Base-by-base conservation (phyloP, 2,797 vertebrate genomes). In the Tauraco hartlaubi region DNA sequence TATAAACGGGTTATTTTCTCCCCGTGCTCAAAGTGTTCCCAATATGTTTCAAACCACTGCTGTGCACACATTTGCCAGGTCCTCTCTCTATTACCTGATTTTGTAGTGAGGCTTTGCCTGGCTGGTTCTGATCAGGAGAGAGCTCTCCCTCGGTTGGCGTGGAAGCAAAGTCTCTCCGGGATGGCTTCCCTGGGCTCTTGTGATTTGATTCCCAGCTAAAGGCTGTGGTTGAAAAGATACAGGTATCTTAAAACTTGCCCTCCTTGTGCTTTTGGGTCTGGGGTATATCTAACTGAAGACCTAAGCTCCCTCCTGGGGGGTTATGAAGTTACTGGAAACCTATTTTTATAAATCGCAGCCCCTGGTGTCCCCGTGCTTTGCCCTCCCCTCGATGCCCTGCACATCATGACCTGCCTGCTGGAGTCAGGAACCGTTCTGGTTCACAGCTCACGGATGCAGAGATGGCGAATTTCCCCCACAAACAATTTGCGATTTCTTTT, bases 21-120 rank as follows among this genome's bases (percentile, higher is more conserved):
- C 26, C 64, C 0, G 1, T 21, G 6, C 85, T 81, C 77, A n/a
- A 48, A 85, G 37, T 0, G 0, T 7, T 54, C 25, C 9, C 39
- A 13, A 5, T 46, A 44, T 17, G 29, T 29, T 92, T 67, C 35
- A 48, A 29, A 35, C 54, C 80, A 8, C 63, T 14, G 43, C 73
- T 56, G 63, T 0, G n/a, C 44, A 76, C 73, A 13, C 33, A 12
- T 63, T 51, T 48, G 12, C 56, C 43, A 43, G 23, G 31, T 63
- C 35, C 16, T 46, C 55, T 15, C 89, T 33, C 44, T 31, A 10
- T 2, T 48, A 66, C 39, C 48, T 63, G 83, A 31, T 55, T 81
- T 62, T 59, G 48, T 64, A 16, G 59, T 87, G 46, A 13, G 81
- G 77, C 21, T 89, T 86, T 66, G 23, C 20, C 2, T 9, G 10